Evolutionary conservation across 1,140 invertebrate genomes (phyloP).

Genomic region (Venturia canescens): DNA sequence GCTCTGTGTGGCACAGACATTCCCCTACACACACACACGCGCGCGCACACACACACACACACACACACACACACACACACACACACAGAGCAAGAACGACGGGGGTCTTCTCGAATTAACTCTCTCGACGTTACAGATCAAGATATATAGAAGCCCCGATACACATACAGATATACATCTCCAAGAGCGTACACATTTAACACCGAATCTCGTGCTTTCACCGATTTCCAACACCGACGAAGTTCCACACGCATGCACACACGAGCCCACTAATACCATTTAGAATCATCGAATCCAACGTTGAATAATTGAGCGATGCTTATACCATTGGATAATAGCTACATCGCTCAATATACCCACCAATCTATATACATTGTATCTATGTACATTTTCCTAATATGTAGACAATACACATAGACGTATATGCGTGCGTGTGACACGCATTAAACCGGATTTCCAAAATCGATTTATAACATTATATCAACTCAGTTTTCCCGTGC

Average conservation of each 20-base stretch:
- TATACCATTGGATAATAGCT: slow-evolving; percentile 34
- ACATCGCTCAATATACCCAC: neutral
- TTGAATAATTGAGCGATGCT: slow-evolving; percentile 42
- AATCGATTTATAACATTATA: slow-evolving; percentile 44
- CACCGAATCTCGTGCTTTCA: slow-evolving; percentile 33
- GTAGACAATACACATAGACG: slow-evolving; percentile 3
- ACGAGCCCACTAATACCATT: neutral
- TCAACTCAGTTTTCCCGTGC: neutral
- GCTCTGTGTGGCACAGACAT: too few relatives aligned
- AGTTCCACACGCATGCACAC: neutral
- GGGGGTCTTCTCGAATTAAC: slow-evolving; percentile 43
- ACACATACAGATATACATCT: slow-evolving; percentile 16
- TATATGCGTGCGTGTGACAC: slow-evolving; percentile 7
- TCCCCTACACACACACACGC: neutral
- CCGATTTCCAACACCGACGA: neutral
- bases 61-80: neutral
- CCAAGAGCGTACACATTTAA: neutral
- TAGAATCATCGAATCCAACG: neutral
- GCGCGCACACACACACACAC: neutral
- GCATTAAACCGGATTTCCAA: slow-evolving; percentile 37
- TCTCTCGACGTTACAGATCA: slow-evolving; percentile 44
- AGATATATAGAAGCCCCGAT: slow-evolving; percentile 31
- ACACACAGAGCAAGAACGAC: neutral
- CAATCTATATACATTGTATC: neutral
- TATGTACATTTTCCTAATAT: slow-evolving; percentile 13